Evolutionary conservation across 1,140 invertebrate species (phyloP), one percentile per base, ranked within the genome.

Genomic region (Pygmarrhopalites habei): DNA sequence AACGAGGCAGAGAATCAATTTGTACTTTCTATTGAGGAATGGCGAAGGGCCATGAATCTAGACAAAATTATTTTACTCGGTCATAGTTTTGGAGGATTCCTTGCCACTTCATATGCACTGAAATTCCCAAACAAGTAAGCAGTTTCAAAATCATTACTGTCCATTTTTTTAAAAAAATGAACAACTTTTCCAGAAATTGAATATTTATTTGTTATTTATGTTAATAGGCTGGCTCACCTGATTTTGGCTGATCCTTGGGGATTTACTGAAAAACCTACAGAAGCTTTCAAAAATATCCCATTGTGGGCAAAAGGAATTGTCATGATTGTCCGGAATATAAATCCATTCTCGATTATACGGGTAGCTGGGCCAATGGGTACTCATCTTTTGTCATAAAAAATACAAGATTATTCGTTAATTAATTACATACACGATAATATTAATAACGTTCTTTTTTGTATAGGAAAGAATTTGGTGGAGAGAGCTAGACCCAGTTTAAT

Each of bases 161-260:
- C n/a, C n/a, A n/a, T n/a, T n/a, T n/a, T n/a, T n/a, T n/a, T n/a
- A n/a, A n/a, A n/a, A n/a, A n/a, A n/a, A n/a, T n/a, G n/a, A n/a
- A n/a, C n/a, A n/a, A n/a, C n/a, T n/a, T n/a, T n/a, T n/a, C n/a
- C n/a, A n/a, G n/a, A n/a, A n/a, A n/a, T n/a, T n/a, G n/a, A n/a
- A n/a, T n/a, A n/a, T n/a, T n/a, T n/a, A n/a, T n/a, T n/a, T n/a
- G n/a, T n/a, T n/a, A n/a, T n/a, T n/a, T n/a, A n/a, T n/a, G n/a
- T n/a, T n/a, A n/a, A n/a, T n/a, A n/a, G 85, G 69, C 88, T 98
- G 0, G 82, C 87, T 61, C 93, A 98, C 77, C 77, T 98, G 1
- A 87, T 98, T 67, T 78, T 98, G 25, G 92, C 91, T 1, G 96
- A 99, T 79, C 92, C 95, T 0, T 98, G 95, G 95, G 96, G 96